Percentiles rank a stretch among this genome's conserved stretches.
phyloP scores from a whole-genome alignment of 1,140 invertebrate genomes.

The Heterodera schachtii region DNA sequence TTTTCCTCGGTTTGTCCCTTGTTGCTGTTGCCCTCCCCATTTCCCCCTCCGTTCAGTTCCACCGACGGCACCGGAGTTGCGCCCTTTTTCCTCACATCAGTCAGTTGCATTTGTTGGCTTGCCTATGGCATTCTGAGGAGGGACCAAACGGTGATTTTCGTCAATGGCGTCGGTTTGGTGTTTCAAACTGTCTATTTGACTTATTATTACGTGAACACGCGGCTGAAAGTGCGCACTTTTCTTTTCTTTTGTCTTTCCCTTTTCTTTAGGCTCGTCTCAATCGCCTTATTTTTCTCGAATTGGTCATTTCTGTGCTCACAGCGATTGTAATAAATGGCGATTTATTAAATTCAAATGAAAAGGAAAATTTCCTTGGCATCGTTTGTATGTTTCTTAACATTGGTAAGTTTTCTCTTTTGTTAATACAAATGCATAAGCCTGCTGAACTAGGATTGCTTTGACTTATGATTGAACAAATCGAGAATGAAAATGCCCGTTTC shows the following conservation, averaged over 20 bases:
- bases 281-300: slow-evolving; percentile 43
- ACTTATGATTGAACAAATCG: too few relatives aligned
- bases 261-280: slow-evolving; percentile 54
- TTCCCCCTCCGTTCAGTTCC: slow-evolving; percentile 11
- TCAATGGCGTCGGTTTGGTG: slow-evolving; percentile 57
- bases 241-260: not conserved
- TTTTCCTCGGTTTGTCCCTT: too few relatives aligned
- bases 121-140: slow-evolving; percentile 54
- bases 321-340: slow-evolving; percentile 36
- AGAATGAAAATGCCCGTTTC: too few relatives aligned
- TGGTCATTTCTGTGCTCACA: slow-evolving; percentile 41
- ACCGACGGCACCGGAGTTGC: slow-evolving; percentile 47
- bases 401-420: slow-evolving; percentile 38
- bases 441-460: too few relatives aligned
- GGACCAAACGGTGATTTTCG: slow-evolving; percentile 55
- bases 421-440: not conserved
- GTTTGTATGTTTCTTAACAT: slow-evolving; percentile 64
- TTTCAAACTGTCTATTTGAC: slow-evolving; percentile 56
- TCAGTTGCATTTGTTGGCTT: slow-evolving; percentile 61
- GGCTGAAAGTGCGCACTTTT: slow-evolving; percentile 42
- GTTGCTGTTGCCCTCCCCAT: too few relatives aligned
- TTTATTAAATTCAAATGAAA: slow-evolving; percentile 25
- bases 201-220: slow-evolving; percentile 61
- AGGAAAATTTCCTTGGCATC: slow-evolving; percentile 55
- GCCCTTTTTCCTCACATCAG: slow-evolving; percentile 52